Base-by-base conservation (phyloP, 2,888 invertebrate genomes). In the Habroteleia sp. region DNA sequence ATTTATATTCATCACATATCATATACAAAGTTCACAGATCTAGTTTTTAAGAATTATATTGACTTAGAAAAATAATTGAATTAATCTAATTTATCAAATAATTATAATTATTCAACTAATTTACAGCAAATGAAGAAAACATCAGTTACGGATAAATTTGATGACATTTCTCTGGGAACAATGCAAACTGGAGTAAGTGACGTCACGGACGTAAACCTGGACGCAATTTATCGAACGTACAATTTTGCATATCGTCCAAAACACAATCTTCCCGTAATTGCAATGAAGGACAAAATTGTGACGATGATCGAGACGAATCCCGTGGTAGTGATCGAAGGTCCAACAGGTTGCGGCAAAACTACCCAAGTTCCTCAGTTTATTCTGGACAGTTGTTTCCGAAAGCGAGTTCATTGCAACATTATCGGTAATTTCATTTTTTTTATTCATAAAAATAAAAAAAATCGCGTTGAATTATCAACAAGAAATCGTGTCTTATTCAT, bases 311-410 rank as follows among this genome's bases (percentile, higher is more conserved):
- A 91, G 10, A 90, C 91, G 0, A 93, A 93, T 85, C 92, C 93
- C 52, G 95, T 97, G 0, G 91, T 95, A 0, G 91, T 99, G 6
- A 92, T 99, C 37, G 94, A 97, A 89, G 98, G 98, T 0, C 94
- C 94, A 0, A 98, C 99, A 0, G 99, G 99, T 0, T 97, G 97
- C 87, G 99, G 99, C 10, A 96, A 96, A 89, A 96, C 97, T 0
- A 96, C 96, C 0, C 93, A 94, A 87, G 95, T 77, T 7, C 75
- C 75, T 0, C 77, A 75, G 41, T 77, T 75, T 10, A 69, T 77
- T 0, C 14, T 77, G 5, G 72, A 75, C 20, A 52, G 13, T 31
- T 44, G 46, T 14, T 65, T 11, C 8, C 14, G 13, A 5, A 77
- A 72, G 13, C 63, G 56, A 52, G 16, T 42, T 2, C 68, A 60